Evolutionary conservation across 1,140 invertebrate species (phyloP), one percentile per base, ranked within the genome.

Genomic region (Geopemphigus sp.): DNA sequence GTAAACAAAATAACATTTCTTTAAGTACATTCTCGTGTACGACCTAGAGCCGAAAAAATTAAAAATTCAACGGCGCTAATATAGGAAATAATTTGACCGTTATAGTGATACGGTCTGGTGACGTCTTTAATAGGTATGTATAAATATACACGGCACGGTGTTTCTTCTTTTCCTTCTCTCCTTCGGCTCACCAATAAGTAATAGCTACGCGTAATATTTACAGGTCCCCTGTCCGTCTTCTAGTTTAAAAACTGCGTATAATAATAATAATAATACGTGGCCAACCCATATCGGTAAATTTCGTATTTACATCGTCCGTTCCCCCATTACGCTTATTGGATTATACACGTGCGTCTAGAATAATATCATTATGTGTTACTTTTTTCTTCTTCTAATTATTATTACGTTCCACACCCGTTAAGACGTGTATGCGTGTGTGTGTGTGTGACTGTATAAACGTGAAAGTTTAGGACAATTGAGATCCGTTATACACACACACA

Each of bases 81-180:
- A 57, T 22, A 54, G 24, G 50, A 72, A 54, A 54, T 29, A 29
- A 29, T 72, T 54, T 12, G 24, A 72, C 68, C 50, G 68, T 72
- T 54, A 72, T 54, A 17, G 68, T 29, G 68, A 72, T 54, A 72
- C 50, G 50, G 68, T 72, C 68, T 47, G 68, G 50, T 72, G 26
- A 54, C 24, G 68, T 54, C 47, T 72, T 72, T 54, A 72, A 72
- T 24, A 68, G 4, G 32, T 19, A 29, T n/a, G 14, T 45, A 26
- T 39, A 32, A 39, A 39, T 64, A 39, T 10, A n/a, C 1, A 8
- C 3, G 32, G 61, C 10, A 19, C 32, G 22, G 54, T 22, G 54
- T 22, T 5, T 22, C 47, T 12, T 50, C 10, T 12, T 14, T 50
- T 14, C 47, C 8, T 50, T 12, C 47, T 63, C 59, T 26, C 29